Evolutionary conservation across 2,888 invertebrate species (phyloP).

Genomic region (Hyalella azteca): DNA sequence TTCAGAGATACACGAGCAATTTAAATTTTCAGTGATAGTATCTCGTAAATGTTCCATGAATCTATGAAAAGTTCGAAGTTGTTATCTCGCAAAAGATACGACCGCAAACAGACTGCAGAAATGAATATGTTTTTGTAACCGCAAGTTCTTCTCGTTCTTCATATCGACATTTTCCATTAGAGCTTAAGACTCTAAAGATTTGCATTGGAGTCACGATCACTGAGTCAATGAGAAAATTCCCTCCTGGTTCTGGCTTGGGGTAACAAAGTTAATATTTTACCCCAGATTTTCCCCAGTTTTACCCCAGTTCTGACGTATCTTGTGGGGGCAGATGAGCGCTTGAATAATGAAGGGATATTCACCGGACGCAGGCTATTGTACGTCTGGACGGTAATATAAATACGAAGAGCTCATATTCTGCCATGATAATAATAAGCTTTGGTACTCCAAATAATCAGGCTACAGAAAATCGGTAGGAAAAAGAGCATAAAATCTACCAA

Average conservation of each 20-base stretch:
- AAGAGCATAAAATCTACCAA: not conserved
- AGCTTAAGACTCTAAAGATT: not conserved
- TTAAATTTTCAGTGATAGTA: not conserved
- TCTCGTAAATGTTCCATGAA: not conserved
- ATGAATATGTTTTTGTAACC: not conserved
- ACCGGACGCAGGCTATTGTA: not conserved
- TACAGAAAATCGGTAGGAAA: not conserved
- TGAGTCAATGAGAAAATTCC: not conserved
- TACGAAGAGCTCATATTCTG: not conserved
- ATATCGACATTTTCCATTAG: not conserved
- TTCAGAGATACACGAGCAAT: not conserved
- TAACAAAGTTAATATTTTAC: not conserved
- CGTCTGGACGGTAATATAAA: not conserved
- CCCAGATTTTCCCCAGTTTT: too few relatives aligned
- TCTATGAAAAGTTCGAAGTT: not conserved
- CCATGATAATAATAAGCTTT: not conserved
- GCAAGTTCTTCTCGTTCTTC: not conserved
- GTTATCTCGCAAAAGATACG: too few relatives aligned
- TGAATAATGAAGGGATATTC: slow-evolving; percentile 10
- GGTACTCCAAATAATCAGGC: not conserved
- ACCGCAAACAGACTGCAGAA: not conserved
- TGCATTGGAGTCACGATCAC: not conserved
- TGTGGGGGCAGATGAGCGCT: not conserved
- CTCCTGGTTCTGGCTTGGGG: not conserved
- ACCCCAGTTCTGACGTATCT: not conserved